Percentiles rank a stretch among this genome's conserved stretches.
Conservation (phyloP, 2,797 vertebrate genomes). For the Bufotes viridis region DNA sequence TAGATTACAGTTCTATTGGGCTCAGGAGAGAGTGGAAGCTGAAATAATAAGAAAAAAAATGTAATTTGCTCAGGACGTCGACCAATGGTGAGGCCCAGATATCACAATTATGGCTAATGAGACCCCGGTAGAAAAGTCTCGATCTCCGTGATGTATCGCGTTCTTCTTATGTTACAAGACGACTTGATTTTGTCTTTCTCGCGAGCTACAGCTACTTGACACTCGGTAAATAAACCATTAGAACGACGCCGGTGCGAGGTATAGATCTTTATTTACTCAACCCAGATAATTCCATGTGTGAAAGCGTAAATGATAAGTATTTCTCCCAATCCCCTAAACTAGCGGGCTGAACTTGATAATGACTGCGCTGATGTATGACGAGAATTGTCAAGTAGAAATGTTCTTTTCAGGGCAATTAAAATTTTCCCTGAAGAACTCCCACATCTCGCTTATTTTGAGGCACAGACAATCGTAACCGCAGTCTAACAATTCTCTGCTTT, state of each 20-base stretch:
- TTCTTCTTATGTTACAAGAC: not conserved
- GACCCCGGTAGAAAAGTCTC: not conserved
- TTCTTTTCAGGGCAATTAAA: slow-evolving; percentile 55
- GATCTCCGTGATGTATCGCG: not conserved
- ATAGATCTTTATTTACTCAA: slow-evolving; percentile 46
- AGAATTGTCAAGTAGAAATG: slow-evolving; percentile 39
- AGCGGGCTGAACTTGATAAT: slow-evolving; percentile 17
- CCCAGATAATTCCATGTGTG: slow-evolving; percentile 8
- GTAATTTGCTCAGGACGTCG: not conserved
- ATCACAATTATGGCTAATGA: not conserved
- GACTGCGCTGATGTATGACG: slow-evolving; percentile 31
- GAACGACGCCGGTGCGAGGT: not conserved
- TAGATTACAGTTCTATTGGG: not conserved
- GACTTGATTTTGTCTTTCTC: not conserved
- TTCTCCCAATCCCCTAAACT: slow-evolving; percentile 27
- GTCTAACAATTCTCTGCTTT: slow-evolving; percentile 32
- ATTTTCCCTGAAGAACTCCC: slow-evolving; percentile 50
- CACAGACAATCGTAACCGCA: slow-evolving; percentile 41
- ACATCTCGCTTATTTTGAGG: slow-evolving; percentile 33
- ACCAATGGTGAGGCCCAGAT: not conserved
- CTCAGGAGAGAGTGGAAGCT: not conserved
- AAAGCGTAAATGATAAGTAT: slow-evolving; percentile 35
- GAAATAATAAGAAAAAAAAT: not conserved
- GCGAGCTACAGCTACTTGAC: not conserved
- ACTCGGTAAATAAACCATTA: slow-evolving; percentile 18